Conservation (phyloP, 2,113 vertebrate genomes). For the Merops nubicus region DNA sequence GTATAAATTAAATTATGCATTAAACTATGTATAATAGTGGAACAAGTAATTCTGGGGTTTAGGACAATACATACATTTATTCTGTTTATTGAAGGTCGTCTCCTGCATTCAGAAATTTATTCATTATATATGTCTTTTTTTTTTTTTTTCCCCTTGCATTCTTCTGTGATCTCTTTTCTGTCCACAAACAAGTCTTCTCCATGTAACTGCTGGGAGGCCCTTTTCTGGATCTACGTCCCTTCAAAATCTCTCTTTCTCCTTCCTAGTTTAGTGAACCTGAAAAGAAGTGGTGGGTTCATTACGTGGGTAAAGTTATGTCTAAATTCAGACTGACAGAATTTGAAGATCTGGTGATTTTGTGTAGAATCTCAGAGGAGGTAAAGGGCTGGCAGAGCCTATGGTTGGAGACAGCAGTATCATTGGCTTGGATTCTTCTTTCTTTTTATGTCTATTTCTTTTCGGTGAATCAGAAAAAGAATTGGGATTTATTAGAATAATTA, state of each 20-base stretch:
- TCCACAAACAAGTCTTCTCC: not conserved
- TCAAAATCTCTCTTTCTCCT: not conserved
- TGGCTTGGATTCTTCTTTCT: not conserved
- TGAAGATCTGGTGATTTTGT: not conserved
- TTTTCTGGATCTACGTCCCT: not conserved
- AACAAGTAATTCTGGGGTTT: not conserved
- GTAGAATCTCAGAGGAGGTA: not conserved
- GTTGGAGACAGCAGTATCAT: not conserved
- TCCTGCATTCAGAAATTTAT: not conserved
- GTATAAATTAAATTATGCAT: not conserved
- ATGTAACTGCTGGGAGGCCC: fast-evolving
- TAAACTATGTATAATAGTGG: not conserved
- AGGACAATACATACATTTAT: not conserved
- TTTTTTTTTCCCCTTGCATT: not conserved
- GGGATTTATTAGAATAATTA: not conserved
- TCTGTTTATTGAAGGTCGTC: not conserved
- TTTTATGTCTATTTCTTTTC: not conserved
- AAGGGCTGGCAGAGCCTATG: not conserved
- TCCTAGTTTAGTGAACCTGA: not conserved
- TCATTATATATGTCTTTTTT: not conserved
- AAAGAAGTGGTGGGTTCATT: not conserved
- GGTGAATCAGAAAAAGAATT: not conserved
- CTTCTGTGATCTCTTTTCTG: not conserved
- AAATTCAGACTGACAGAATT: not conserved
- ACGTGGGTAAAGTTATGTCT: not conserved